Percentiles rank a stretch among this genome's conserved stretches.
Conservation (phyloP, 2,888 invertebrate species). For the Tetranychus piercei region DNA sequence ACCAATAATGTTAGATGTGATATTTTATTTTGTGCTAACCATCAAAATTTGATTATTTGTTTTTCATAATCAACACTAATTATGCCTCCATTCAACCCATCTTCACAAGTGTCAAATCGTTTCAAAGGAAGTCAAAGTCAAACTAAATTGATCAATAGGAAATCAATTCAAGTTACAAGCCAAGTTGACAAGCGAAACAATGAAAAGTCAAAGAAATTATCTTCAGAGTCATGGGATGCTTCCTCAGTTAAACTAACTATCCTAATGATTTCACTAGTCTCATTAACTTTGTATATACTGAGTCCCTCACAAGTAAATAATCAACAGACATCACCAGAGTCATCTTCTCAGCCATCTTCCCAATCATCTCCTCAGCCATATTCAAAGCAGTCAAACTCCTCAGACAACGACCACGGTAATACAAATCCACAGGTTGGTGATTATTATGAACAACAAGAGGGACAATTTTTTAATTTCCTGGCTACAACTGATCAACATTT, state of each 20-base stretch:
- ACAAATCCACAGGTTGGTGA: background rate
- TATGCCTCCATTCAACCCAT: background rate
- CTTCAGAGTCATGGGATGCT: background rate
- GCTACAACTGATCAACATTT: slow-evolving; percentile 3
- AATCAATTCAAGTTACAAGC: too few species aligned
- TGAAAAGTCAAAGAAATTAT: background rate
- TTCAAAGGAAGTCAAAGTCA: background rate
- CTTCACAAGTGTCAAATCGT: background rate
- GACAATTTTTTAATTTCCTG: background rate
- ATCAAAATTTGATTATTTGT: background rate
- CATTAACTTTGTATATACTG: background rate
- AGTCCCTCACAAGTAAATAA: background rate
- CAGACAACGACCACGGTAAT: background rate
- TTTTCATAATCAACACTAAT: background rate
- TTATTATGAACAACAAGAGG: background rate
- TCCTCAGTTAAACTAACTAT: background rate
- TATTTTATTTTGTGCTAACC: background rate
- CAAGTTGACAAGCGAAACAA: background rate
- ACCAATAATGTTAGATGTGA: background rate
- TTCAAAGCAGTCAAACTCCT: background rate
- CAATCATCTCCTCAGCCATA: background rate
- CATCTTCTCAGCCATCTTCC: background rate
- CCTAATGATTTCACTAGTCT: slow-evolving; percentile 1
- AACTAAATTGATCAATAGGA: background rate
- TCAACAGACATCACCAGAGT: background rate